Conservation (phyloP, 2,797 vertebrate genomes). For the Melanogrammus aeglefinus region DNA sequence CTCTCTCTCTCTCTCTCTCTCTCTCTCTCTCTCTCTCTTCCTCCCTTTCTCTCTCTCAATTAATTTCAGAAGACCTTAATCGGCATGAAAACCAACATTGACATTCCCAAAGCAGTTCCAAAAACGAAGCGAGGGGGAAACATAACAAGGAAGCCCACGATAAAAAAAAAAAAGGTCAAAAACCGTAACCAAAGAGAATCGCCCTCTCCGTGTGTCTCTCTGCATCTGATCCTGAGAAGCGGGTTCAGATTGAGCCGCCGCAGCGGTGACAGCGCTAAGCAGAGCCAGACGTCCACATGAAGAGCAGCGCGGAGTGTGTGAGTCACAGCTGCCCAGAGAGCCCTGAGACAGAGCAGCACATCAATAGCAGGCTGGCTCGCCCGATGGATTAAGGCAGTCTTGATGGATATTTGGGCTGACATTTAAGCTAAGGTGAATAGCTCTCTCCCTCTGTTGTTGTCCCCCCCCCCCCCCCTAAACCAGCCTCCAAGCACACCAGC, state of each 20-base stretch:
- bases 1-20: neutral
- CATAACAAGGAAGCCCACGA: neutral
- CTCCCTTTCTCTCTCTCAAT: neutral
- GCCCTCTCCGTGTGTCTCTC: neutral
- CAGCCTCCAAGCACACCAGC: neutral
- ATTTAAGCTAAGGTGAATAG: conserved; percentile 55
- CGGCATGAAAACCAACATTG: no score
- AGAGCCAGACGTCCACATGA: conserved; percentile 38
- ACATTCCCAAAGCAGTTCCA: no score
- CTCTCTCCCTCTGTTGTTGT: neutral
- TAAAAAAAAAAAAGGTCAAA: no score
- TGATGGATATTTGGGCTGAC: conserved; percentile 56
- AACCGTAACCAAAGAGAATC: no score
- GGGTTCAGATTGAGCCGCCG: conserved; percentile 38
- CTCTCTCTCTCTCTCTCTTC: neutral
- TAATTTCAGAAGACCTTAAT: no score
- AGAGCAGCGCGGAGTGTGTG: conserved; percentile 47
- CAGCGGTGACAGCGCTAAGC: conserved; percentile 42
- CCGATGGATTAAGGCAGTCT: conserved; percentile 16
- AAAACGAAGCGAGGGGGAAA: neutral
- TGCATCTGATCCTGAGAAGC: conserved; percentile 35
- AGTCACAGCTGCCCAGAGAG: conserved; percentile 41
- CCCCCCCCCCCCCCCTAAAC: no score
- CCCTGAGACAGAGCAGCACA: conserved; percentile 39
- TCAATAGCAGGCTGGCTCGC: conserved; percentile 49